Evolutionary conservation across 2,113 vertebrate genomes (phyloP).

Genomic region (Oncorhynchus mykiss): DNA sequence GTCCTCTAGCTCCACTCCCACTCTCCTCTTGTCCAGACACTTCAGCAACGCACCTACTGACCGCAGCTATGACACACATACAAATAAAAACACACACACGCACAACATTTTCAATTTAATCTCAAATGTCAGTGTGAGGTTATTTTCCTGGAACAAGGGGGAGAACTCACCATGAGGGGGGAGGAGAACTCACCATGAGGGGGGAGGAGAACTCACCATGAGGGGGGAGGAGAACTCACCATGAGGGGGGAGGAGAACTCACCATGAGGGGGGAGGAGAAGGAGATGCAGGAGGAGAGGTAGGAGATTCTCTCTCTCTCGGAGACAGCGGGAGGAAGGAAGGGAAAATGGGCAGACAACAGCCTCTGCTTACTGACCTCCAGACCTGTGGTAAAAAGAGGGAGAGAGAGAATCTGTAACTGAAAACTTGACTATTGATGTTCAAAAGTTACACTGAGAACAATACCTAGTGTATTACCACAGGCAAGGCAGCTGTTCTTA

Average conservation of each 20-base stretch:
- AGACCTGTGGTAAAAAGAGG: conserved; percentile 63
- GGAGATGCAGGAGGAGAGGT: conserved; percentile 88
- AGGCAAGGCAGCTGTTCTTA: conserved; percentile 51
- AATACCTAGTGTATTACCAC: no score
- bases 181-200: conserved; percentile 74
- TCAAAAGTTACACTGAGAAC: neutral
- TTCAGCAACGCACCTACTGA: conserved; percentile 89
- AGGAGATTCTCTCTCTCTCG: conserved; percentile 83
- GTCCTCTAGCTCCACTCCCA: conserved; percentile 92
- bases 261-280: conserved; percentile 84
- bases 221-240: neutral
- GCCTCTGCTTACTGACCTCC: conserved; percentile 89
- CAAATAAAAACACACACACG: neutral
- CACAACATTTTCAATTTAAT: neutral
- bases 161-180: neutral
- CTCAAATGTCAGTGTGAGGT: no score
- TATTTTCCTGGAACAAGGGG: no score
- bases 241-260: conserved; percentile 23
- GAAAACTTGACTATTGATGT: no score
- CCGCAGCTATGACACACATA: conserved; percentile 70
- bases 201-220: conserved; percentile 54
- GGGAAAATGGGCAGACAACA: conserved; percentile 84
- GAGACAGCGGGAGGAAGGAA: conserved; percentile 84
- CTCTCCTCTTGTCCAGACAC: conserved; percentile 88
- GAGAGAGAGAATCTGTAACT: neutral